phyloP scores from a whole-genome alignment of 2,113 vertebrate species.

The Menura novaehollandiae region DNA sequence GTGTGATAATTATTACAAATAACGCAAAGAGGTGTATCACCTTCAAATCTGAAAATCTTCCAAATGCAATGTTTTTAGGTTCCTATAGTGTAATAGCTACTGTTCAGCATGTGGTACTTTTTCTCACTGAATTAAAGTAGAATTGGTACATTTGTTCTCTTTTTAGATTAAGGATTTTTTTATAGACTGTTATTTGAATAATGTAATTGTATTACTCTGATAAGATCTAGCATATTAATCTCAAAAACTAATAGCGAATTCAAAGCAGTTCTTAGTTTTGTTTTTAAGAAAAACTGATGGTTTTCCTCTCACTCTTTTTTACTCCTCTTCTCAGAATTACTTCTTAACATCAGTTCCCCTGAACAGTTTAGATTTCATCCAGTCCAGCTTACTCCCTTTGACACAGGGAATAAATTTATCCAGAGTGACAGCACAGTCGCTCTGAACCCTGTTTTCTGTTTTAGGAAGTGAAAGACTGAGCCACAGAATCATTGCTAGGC shows the following conservation, averaged over 20 bases:
- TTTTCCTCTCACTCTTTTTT: background rate
- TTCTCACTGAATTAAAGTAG: background rate
- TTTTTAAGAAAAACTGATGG: background rate
- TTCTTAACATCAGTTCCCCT: conserved; percentile 41
- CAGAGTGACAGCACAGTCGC: conserved; percentile 37
- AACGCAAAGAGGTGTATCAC: background rate
- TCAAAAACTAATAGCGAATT: background rate
- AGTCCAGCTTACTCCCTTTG: conserved; percentile 28
- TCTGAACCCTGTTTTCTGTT: conserved; percentile 59
- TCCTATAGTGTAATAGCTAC: background rate
- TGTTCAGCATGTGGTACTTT: background rate
- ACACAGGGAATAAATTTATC: conserved; percentile 50
- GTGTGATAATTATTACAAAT: background rate
- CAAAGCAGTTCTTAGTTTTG: background rate
- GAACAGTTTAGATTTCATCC: conserved; percentile 48
- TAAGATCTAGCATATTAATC: background rate
- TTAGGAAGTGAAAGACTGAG: conserved; percentile 67
- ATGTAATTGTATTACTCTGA: background rate
- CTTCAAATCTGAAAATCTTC: background rate
- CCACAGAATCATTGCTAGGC: conserved; percentile 64
- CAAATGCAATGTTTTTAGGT: background rate
- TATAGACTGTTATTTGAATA: background rate
- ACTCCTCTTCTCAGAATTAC: conserved; percentile 4
- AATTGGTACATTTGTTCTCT: background rate
- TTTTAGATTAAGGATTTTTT: background rate